Evolutionary conservation across 2,888 invertebrate genomes (phyloP).

Genomic region (Coremacera marginata): DNA sequence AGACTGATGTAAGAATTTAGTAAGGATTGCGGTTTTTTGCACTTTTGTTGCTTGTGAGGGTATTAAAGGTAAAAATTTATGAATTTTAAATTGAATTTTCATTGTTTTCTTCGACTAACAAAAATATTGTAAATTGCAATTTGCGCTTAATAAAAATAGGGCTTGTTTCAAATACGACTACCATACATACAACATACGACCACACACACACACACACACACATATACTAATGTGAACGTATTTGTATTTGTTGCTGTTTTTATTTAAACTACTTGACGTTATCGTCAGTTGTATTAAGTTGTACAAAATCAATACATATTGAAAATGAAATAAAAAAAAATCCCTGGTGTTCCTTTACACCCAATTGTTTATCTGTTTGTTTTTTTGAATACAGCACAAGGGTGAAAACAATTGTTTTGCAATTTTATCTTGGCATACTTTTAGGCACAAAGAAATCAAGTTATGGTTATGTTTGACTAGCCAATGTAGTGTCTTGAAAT

Average conservation of each 20-base stretch:
- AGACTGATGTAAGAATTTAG: neutral
- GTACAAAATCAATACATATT: neutral
- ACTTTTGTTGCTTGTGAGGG: neutral
- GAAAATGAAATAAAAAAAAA: neutral
- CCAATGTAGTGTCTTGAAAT: slow-evolving; percentile 43
- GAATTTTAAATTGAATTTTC: slow-evolving; percentile 37
- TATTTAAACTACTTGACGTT: slow-evolving; percentile 9
- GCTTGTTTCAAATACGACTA: neutral
- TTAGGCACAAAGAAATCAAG: slow-evolving; percentile 37
- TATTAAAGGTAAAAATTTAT: neutral
- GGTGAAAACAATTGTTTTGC: slow-evolving; percentile 59
- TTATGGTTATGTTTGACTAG: slow-evolving; percentile 57
- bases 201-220: neutral
- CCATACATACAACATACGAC: too few relatives aligned
- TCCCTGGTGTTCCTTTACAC: neutral
- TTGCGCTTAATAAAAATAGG: slow-evolving; percentile 52
- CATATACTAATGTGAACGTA: neutral
- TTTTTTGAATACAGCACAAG: neutral
- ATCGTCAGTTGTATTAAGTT: neutral
- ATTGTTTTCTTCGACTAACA: slow-evolving; percentile 38
- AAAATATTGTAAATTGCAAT: slow-evolving; percentile 63
- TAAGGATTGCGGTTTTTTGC: neutral
- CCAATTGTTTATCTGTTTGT: neutral
- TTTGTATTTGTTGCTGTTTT: neutral
- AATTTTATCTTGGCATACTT: slow-evolving; percentile 57